phyloP scores from a whole-genome alignment of 64 coral and sea anemone genomes.

The Montipora efflorescens region DNA sequence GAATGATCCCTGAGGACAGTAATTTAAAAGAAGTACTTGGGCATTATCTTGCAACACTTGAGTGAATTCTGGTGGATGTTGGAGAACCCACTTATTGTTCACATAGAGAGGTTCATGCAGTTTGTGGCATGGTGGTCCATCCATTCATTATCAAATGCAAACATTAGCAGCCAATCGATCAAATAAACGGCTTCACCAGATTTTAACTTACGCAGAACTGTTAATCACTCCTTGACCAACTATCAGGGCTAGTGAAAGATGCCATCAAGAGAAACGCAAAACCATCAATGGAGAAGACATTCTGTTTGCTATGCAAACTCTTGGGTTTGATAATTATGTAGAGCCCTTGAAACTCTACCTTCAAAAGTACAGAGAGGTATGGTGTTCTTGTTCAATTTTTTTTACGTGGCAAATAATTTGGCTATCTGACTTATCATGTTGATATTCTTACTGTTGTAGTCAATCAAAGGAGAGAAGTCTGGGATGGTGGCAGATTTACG shows the following conservation, averaged over 20 bases:
- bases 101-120: too few species aligned
- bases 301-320: slow-evolving; percentile 97
- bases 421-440: not conserved
- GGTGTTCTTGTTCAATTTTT: not conserved
- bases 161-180: too few species aligned
- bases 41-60: too few species aligned
- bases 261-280: slow-evolving; percentile 98
- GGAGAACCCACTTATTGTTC: too few species aligned
- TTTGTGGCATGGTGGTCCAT: too few species aligned
- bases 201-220: too few species aligned
- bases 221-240: slow-evolving; percentile 42
- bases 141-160: too few species aligned
- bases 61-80: too few species aligned
- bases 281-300: slow-evolving; percentile 99
- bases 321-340: slow-evolving; percentile 99
- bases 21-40: too few species aligned
- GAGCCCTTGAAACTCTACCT: slow-evolving; percentile 97
- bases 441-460: slow-evolving; percentile 8
- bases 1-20: too few species aligned
- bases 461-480: slow-evolving; percentile 96
- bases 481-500: slow-evolving; percentile 45
- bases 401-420: too few species aligned
- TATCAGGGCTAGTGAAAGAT: slow-evolving; percentile 97
- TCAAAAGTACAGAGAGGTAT: slow-evolving; percentile 99
- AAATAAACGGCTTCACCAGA: too few species aligned